Evolutionary conservation across 1,140 invertebrate genomes (phyloP).

Genomic region (Aplysia californica): DNA sequence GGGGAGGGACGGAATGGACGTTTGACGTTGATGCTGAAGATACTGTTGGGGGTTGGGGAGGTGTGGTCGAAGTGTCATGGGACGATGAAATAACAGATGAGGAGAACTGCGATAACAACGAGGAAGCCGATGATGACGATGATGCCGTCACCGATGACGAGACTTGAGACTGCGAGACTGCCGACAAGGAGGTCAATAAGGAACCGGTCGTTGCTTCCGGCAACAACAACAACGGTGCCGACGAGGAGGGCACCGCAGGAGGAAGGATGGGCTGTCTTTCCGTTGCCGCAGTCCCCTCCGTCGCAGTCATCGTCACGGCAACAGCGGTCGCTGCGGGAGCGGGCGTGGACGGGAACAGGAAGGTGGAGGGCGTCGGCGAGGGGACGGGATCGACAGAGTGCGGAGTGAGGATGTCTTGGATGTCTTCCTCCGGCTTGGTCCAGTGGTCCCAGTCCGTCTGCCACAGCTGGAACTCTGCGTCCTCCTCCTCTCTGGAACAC

Average conservation of each 20-base stretch:
- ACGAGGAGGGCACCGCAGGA: too few relatives aligned
- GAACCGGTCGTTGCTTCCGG: too few relatives aligned
- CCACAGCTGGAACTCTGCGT: conserved; percentile 45
- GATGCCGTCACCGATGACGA: not conserved
- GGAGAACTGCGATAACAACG: not conserved
- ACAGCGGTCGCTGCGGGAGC: too few relatives aligned
- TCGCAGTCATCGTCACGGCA: too few relatives aligned
- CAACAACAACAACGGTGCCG: too few relatives aligned
- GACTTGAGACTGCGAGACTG: not conserved
- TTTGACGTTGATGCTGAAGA: not conserved
- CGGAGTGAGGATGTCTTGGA: conserved; percentile 24
- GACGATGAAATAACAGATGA: not conserved
- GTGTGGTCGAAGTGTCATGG: not conserved
- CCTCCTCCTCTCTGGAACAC: conserved; percentile 36
- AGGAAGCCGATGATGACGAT: not conserved
- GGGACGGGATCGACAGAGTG: conserved; percentile 4
- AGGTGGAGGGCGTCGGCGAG: conserved; percentile 17
- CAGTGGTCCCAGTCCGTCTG: conserved; percentile 37
- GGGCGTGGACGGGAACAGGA: conserved; percentile 13
- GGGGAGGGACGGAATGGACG: not conserved
- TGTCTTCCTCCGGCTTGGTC: conserved; percentile 27
- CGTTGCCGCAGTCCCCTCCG: too few relatives aligned
- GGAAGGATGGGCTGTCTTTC: too few relatives aligned
- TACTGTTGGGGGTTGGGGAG: not conserved
- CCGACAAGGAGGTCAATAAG: not conserved